A percentile compares a stretch with the other conserved stretches of the same genome.
Conservation (phyloP, 2,797 vertebrate species). For the Trachurus trachurus region DNA sequence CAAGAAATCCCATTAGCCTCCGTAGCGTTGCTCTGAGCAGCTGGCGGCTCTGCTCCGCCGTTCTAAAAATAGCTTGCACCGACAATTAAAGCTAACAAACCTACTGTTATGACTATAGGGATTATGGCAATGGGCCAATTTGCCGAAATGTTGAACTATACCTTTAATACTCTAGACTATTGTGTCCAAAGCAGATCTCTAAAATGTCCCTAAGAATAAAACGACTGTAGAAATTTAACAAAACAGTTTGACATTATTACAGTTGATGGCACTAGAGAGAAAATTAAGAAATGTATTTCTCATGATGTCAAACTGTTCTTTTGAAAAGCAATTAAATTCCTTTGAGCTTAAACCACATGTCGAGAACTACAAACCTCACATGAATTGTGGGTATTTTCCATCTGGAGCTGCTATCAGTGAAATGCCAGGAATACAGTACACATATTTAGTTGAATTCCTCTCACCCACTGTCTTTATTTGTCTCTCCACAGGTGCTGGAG, state of each 20-base stretch:
- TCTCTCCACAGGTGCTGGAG: conserved; percentile 91
- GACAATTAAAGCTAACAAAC: too few relatives aligned
- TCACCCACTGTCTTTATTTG: not conserved
- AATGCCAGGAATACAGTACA: not conserved
- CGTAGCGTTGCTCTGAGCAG: too few relatives aligned
- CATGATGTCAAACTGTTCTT: not conserved
- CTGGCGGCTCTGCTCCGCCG: too few relatives aligned
- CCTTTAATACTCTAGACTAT: too few relatives aligned
- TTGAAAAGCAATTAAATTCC: not conserved
- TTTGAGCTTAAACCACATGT: too few relatives aligned
- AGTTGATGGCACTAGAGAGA: too few relatives aligned
- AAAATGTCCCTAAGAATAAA: not conserved
- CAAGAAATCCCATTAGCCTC: too few relatives aligned
- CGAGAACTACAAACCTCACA: not conserved
- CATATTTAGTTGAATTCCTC: not conserved
- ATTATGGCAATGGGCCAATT: too few relatives aligned
- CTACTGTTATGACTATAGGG: too few relatives aligned
- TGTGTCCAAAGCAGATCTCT: not conserved
- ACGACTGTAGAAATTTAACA: not conserved
- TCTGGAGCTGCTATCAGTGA: not conserved
- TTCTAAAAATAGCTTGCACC: too few relatives aligned
- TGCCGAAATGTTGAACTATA: too few relatives aligned
- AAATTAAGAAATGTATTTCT: not conserved
- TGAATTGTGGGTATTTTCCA: conserved; percentile 11
- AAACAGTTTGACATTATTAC: not conserved